Conservation (phyloP, 2,797 vertebrate species). For the Cirrhinus mrigala region DNA sequence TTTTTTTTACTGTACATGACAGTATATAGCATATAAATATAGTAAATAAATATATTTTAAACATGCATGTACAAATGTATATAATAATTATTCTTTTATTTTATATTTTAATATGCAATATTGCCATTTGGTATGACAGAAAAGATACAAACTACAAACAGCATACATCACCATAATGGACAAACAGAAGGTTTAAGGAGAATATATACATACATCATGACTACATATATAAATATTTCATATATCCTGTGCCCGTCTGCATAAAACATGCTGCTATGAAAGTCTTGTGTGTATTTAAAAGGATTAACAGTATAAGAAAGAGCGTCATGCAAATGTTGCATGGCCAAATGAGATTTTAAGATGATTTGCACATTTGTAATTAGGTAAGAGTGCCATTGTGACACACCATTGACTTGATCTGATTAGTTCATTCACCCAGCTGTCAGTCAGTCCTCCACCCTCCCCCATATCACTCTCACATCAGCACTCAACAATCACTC, state of each 20-base stretch:
- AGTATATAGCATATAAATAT: too few species aligned
- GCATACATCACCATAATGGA: neutral
- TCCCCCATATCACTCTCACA: conserved; percentile 19
- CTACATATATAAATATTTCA: neutral
- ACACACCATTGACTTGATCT: conserved; percentile 25
- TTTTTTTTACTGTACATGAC: neutral
- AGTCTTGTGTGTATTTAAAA: neutral
- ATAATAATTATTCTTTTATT: neutral
- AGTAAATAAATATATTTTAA: neutral
- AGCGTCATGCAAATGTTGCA: neutral
- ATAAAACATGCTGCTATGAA: neutral
- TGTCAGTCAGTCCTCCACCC: neutral
- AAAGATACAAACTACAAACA: too few species aligned
- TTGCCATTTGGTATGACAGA: too few species aligned
- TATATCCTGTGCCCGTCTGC: neutral
- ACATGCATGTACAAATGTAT: neutral
- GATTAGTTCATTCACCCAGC: conserved; percentile 17
- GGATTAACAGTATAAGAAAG: neutral
- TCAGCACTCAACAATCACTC: conserved; percentile 10
- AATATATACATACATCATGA: neutral
- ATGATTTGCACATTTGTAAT: conserved; percentile 29
- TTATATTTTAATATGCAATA: too few species aligned
- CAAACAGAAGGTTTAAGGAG: neutral
- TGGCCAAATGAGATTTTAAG: neutral
- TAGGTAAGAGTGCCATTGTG: conserved; percentile 20